phyloP scores from a whole-genome alignment of 2,797 vertebrate genomes.

The Pitangus sulphuratus region DNA sequence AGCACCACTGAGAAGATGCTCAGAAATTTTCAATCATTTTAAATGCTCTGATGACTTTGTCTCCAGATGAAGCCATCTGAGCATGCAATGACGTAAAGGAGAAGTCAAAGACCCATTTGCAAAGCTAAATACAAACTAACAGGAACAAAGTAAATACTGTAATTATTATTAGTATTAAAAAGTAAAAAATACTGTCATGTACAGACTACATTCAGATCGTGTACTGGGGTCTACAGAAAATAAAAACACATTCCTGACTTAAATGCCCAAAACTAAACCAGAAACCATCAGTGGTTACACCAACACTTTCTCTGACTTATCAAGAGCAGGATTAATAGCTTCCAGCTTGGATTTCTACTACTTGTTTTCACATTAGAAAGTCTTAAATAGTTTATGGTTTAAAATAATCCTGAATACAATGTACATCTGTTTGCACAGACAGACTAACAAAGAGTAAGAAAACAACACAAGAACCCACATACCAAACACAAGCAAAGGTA shows the following conservation, averaged over 20 bases:
- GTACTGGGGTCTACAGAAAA: neutral
- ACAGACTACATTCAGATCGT: neutral
- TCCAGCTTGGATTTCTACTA: neutral
- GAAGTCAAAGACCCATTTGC: neutral
- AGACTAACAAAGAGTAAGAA: neutral
- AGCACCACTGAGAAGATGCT: neutral
- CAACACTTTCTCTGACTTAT: neutral
- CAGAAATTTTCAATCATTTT: neutral
- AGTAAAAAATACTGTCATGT: neutral
- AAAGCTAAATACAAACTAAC: conserved; percentile 11
- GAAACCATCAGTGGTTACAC: neutral
- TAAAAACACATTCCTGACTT: neutral
- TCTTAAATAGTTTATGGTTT: neutral
- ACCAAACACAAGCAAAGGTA: neutral
- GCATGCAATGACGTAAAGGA: neutral
- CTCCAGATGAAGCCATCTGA: conserved; percentile 21
- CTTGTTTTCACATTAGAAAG: neutral
- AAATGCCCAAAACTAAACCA: neutral
- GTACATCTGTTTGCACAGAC: neutral
- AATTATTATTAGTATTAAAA: neutral
- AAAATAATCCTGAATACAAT: conserved; percentile 33
- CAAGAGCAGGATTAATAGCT: neutral
- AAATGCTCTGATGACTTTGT: conserved; percentile 4
- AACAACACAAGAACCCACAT: neutral
- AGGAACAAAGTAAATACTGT: neutral